Base-by-base conservation (phyloP, 2,888 invertebrate genomes). In the Linnaemya vulpina region DNA sequence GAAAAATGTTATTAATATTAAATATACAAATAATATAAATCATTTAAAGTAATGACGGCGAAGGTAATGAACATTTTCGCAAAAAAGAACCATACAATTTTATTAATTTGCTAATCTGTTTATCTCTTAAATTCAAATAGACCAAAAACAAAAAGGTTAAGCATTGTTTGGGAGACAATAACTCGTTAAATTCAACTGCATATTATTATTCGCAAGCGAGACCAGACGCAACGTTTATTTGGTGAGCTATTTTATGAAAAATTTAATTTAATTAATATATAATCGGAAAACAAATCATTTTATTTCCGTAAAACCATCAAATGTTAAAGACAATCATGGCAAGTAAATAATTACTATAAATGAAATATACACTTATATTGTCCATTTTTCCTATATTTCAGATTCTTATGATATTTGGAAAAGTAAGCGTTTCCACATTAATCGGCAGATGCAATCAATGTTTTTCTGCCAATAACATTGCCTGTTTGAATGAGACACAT, bases 401-500 rank as follows among this genome's bases (percentile, higher is more conserved):
- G 82, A 46, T 79, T 63, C 20, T 75, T 40, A 0, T 40, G 20
- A 4, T 60, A 7, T 49, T 65, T 30, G 11, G 20, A 13, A 60
- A 40, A 22, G 1, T 55, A 0, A 49, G 73, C 62, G 38, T n/a
- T 1, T 1, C 71, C 3, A n/a, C 5, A 22, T 40, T 80, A 35
- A 70, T 80, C 9, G 83, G 80, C 40, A 43, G 11, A 9, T 89
- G 89, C 35, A 83, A 87, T 62, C 46, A 63, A 22, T 89, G 89
- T 46, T 83, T 88, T 51, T 9, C 70, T 11, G 20, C 43, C 9
- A 89, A 87, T 58, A 79, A 73, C 17, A 79, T 86, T 25, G 85
- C 86, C 22, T 89, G 89, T 55, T 11, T 86, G 38, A 84, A 87
- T 76, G 87, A 88, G 58, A 78, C 46, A 11, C 83, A 79, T 22